These are phyloP conservation scores for Anoplius nigerrimus DNA, from an alignment of 2,888 invertebrate genomes.

Conservation along the genomic window DNA sequence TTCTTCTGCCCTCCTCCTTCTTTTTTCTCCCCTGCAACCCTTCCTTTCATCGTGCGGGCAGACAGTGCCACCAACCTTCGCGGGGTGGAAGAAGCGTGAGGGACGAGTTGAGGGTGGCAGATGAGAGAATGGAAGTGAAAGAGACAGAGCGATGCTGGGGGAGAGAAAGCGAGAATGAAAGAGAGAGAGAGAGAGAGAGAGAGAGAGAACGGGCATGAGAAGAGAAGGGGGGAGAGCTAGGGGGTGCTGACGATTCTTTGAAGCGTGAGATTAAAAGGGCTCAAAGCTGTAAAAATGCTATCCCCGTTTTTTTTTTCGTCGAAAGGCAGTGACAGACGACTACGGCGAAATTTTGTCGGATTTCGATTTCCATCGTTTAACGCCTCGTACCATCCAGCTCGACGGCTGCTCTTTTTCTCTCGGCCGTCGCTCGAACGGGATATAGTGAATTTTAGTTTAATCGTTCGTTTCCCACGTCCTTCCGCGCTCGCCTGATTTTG, in stretches of 20 bases:
- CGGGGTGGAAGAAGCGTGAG: too few species aligned
- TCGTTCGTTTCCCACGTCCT: too few species aligned
- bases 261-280: slow-evolving; percentile 47
- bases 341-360: too few species aligned
- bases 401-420: too few species aligned
- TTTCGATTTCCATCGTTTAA: too few species aligned
- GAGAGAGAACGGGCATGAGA: background rate
- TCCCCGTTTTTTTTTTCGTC: slow-evolving; percentile 7
- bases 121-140: too few species aligned
- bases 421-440: too few species aligned
- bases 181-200: background rate
- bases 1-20: background rate
- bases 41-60: slow-evolving; percentile 14
- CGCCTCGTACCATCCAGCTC: too few species aligned
- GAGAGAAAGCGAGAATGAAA: slow-evolving; percentile 10
- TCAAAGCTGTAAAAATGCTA: slow-evolving; percentile 36
- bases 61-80: slow-evolving; percentile 1
- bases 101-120: too few species aligned
- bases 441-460: too few species aligned
- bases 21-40: slow-evolving; percentile 8
- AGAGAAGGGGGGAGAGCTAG: background rate
- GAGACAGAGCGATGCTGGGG: background rate
- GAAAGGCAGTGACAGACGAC: too few species aligned
- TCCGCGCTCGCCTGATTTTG: too few species aligned
- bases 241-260: slow-evolving; percentile 31